phyloP scores from a whole-genome alignment of 2,888 invertebrate genomes.

The Andrena camellia region DNA sequence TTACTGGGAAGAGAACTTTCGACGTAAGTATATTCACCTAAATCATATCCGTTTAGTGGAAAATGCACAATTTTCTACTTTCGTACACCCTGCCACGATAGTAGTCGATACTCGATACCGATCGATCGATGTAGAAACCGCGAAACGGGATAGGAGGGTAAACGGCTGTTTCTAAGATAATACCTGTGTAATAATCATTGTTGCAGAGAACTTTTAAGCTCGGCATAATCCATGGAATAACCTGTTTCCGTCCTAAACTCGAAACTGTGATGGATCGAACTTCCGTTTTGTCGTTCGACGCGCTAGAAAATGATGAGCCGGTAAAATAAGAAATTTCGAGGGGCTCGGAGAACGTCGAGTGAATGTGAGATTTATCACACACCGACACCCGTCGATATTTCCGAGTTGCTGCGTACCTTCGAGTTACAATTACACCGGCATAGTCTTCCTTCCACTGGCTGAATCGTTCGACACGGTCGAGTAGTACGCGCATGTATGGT shows the following conservation, averaged over 20 bases:
- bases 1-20: conserved; percentile 89
- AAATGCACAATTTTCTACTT: neutral
- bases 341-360: conserved; percentile 6
- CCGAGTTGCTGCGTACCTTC: conserved; percentile 7
- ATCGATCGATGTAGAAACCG: neutral
- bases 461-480: neutral
- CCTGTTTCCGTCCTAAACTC: conserved; percentile 80
- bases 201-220: conserved; percentile 85
- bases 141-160: neutral
- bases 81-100: neutral
- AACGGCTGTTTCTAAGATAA: conserved; percentile 36
- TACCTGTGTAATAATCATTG: conserved; percentile 49
- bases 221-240: conserved; percentile 80
- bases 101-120: neutral
- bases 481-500: neutral
- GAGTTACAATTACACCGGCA: conserved; percentile 12
- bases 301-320: conserved; percentile 24
- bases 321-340: conserved; percentile 21
- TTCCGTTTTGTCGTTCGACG: conserved; percentile 39
- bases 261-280: conserved; percentile 81
- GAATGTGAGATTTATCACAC: neutral
- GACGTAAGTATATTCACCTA: conserved; percentile 86
- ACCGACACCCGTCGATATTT: conserved; percentile 5
- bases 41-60: neutral
- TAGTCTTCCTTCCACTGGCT: conserved; percentile 41